Conservation (phyloP, 2,888 invertebrate species). For the Cacoxenus indagator region DNA sequence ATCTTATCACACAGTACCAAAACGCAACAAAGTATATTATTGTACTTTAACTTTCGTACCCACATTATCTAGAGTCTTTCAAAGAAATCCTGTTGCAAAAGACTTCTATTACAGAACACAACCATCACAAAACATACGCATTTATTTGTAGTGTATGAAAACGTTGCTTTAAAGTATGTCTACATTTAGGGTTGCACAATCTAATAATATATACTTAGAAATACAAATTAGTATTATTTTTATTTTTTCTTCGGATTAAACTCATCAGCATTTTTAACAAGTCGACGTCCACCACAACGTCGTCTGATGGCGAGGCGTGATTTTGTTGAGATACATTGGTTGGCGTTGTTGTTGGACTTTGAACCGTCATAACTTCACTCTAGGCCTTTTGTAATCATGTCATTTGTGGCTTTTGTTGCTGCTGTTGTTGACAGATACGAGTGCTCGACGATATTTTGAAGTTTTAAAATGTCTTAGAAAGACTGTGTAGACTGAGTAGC, state of each 20-base stretch:
- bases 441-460: neutral
- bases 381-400: neutral
- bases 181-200: constrained; percentile 8
- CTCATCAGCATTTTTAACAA: neutral
- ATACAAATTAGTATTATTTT: neutral
- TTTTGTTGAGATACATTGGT: neutral
- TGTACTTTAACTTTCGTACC: too few relatives aligned
- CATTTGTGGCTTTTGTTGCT: neutral
- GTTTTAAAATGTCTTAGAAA: neutral
- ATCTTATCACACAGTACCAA: too few relatives aligned
- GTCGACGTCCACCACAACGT: neutral
- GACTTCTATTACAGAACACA: too few relatives aligned
- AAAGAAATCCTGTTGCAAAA: too few relatives aligned
- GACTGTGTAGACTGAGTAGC: neutral
- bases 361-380: neutral
- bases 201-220: neutral
- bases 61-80: too few relatives aligned
- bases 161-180: neutral
- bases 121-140: too few relatives aligned
- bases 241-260: neutral
- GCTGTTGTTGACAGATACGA: neutral
- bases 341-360: neutral
- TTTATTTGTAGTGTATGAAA: too few relatives aligned
- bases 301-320: neutral
- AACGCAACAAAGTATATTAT: too few relatives aligned